Evolutionary conservation across 2,797 vertebrate species (phyloP).

Genomic region (Poecilia gillii): DNA sequence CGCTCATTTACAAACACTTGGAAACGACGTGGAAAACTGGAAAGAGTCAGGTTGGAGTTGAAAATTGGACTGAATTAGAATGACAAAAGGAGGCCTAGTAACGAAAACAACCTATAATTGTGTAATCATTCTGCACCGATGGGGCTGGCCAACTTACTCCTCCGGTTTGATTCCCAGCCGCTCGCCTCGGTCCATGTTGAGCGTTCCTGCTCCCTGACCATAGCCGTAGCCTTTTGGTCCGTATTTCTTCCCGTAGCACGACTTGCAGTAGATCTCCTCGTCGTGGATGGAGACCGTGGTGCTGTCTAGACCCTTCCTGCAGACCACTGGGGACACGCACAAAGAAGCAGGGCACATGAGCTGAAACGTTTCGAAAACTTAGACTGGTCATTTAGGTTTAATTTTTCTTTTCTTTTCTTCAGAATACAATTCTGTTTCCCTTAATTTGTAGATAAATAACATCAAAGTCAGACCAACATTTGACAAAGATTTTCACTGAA

Average conservation of each 20-base stretch:
- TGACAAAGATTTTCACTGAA: neutral
- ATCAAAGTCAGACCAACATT: neutral
- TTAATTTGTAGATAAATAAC: no score
- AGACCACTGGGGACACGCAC: constrained; percentile 84
- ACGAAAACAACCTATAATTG: neutral
- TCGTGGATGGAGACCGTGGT: constrained; percentile 93
- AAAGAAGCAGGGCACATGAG: neutral
- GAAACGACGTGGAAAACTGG: neutral
- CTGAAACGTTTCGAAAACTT: neutral
- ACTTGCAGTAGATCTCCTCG: constrained; percentile 94
- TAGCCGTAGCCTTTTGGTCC: constrained; percentile 96
- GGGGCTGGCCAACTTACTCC: constrained; percentile 78
- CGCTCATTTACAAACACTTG: neutral
- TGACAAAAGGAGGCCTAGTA: neutral
- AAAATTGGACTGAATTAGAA: neutral
- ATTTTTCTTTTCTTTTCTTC: no score
- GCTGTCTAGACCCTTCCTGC: constrained; percentile 94
- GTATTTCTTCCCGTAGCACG: constrained; percentile 96
- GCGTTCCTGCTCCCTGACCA: constrained; percentile 92
- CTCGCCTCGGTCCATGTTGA: constrained; percentile 95
- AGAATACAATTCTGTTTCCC: no score
- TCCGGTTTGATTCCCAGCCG: constrained; percentile 93
- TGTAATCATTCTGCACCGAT: neutral
- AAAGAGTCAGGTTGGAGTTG: neutral
- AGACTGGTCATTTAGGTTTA: neutral